phyloP scores from a whole-genome alignment of 2,797 vertebrate species.

The Micrastur ruficollis region DNA sequence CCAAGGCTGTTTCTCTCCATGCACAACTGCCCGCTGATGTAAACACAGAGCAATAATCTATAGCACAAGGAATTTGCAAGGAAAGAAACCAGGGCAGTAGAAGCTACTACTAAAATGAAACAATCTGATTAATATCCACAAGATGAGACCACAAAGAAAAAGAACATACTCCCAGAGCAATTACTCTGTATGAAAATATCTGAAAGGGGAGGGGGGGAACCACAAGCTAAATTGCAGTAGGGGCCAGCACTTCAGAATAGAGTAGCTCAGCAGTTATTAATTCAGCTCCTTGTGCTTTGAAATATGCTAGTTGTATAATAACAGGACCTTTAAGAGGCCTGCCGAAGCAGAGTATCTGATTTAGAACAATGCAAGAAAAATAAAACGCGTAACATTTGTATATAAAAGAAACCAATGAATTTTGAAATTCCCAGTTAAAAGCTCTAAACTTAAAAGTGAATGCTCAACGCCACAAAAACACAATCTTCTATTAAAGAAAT shows the following conservation, averaged over 20 bases:
- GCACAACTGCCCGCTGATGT: not conserved
- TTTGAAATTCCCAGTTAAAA: not conserved
- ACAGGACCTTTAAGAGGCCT: not conserved
- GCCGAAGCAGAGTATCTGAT: not conserved
- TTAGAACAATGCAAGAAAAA: not conserved
- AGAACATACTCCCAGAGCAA: not conserved
- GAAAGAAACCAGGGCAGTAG: not conserved
- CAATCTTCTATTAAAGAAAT: not conserved
- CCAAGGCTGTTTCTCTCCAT: not conserved
- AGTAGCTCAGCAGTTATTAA: not conserved
- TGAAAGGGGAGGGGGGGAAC: not conserved
- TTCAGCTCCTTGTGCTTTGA: not conserved
- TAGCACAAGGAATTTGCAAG: not conserved
- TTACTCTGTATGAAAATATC: not conserved
- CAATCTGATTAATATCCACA: not conserved
- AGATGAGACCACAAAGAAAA: not conserved
- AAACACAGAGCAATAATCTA: not conserved
- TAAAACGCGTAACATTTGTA: not conserved
- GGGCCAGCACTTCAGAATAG: not conserved
- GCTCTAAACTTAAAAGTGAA: not conserved
- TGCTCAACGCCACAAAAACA: not conserved
- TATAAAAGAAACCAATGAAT: not conserved
- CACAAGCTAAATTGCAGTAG: not conserved
- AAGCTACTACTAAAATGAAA: not conserved
- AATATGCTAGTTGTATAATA: not conserved